Conservation (phyloP, 2,113 vertebrate species). For the Poeciliopsis occidentalis region DNA sequence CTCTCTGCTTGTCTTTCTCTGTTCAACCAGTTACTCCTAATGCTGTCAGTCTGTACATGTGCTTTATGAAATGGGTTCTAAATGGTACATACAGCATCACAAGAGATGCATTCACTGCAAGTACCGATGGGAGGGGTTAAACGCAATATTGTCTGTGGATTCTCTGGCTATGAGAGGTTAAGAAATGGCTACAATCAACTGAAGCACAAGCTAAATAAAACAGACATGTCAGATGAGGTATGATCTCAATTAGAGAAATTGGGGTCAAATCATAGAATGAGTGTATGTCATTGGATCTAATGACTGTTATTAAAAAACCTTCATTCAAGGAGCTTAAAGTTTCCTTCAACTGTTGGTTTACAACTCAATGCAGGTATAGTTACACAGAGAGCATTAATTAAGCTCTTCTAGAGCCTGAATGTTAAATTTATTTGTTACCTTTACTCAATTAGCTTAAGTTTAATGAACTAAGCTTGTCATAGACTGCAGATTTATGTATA, state of each 20-base stretch:
- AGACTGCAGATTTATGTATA: slow-evolving; percentile 1
- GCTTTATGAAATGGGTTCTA: slow-evolving; percentile 21
- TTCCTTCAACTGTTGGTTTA: background rate
- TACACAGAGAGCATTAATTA: background rate
- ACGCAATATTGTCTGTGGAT: background rate
- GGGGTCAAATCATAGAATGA: background rate
- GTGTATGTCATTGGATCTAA: background rate
- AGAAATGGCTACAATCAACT: slow-evolving; percentile 15
- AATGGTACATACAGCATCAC: slow-evolving; percentile 33
- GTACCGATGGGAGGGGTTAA: background rate
- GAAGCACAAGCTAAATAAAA: slow-evolving; percentile 14
- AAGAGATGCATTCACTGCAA: slow-evolving; percentile 15
- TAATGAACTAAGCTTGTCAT: background rate
- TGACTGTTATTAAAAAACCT: background rate
- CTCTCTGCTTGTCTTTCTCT: slow-evolving; percentile 19
- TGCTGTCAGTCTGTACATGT: slow-evolving; percentile 1
- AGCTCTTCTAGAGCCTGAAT: background rate
- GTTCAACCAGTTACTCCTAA: background rate
- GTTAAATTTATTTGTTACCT: background rate
- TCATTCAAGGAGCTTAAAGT: background rate
- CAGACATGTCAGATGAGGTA: background rate
- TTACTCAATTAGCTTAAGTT: background rate
- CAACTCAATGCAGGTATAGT: background rate
- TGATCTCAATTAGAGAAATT: background rate
- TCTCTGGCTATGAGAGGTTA: slow-evolving; percentile 9